phyloP scores from a whole-genome alignment of 2,797 vertebrate genomes.

The Myotis myotis region DNA sequence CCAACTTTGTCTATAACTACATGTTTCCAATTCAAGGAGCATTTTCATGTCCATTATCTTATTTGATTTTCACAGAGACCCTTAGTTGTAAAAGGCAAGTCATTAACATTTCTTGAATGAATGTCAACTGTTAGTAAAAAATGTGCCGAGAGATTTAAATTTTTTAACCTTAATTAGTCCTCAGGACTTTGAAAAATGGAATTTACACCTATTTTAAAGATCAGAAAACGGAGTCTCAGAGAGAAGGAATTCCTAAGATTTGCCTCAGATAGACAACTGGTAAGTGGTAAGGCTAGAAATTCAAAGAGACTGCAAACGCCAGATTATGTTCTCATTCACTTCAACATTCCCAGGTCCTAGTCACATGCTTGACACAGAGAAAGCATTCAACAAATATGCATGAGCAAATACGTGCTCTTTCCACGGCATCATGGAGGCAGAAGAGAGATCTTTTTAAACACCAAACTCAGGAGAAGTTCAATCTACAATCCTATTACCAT shows the following conservation, averaged over 20 bases:
- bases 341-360: neutral
- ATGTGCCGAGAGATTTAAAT: neutral
- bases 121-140: neutral
- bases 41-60: neutral
- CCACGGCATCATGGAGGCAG: neutral
- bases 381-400: neutral
- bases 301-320: neutral
- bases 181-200: slow-evolving; percentile 7
- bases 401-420: neutral
- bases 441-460: neutral
- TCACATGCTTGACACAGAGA: neutral
- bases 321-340: neutral
- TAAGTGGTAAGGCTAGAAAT: neutral
- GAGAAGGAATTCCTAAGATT: neutral
- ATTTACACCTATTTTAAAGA: neutral
- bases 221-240: neutral
- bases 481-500: neutral
- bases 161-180: slow-evolving; percentile 29
- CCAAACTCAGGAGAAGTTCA: neutral
- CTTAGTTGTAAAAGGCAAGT: neutral
- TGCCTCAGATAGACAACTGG: neutral
- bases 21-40: neutral
- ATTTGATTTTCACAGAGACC: slow-evolving; percentile 7
- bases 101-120: slow-evolving; percentile 27
- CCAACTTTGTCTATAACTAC: neutral